Evolutionary conservation across 2,797 vertebrate genomes (phyloP).

Genomic region (Fundulus diaphanus): DNA sequence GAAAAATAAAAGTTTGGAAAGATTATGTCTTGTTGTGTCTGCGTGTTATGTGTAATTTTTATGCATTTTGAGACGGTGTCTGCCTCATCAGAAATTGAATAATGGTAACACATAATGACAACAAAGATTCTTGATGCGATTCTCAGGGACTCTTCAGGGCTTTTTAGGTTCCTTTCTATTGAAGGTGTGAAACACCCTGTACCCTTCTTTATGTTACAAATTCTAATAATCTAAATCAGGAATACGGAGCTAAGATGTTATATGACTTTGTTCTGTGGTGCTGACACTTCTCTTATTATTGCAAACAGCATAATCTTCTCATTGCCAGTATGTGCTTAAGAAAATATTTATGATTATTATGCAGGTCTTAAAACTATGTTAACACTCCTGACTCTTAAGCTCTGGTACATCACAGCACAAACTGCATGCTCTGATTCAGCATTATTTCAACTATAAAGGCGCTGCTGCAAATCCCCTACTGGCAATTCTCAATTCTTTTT

Average conservation of each 20-base stretch:
- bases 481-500: constrained; percentile 45
- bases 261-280: constrained; percentile 23
- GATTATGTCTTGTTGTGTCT: too few species aligned
- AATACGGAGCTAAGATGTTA: constrained; percentile 10
- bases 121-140: too few species aligned
- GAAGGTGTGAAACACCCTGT: constrained; percentile 12
- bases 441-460: constrained; percentile 48
- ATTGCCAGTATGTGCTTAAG: constrained; percentile 30
- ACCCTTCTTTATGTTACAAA: constrained; percentile 17
- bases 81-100: too few species aligned
- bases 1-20: too few species aligned
- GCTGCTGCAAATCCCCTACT: constrained; percentile 43
- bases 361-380: constrained; percentile 25
- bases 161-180: constrained; percentile 28
- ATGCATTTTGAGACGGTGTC: too few species aligned
- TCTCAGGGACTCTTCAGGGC: constrained; percentile 18
- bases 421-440: constrained; percentile 60
- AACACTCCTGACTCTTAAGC: constrained; percentile 36
- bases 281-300: constrained; percentile 34
- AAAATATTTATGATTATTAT: constrained; percentile 42
- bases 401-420: constrained; percentile 37
- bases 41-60: too few species aligned
- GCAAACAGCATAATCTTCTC: constrained; percentile 47
- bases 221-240: constrained; percentile 31
- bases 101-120: too few species aligned